Evolutionary conservation across 2,888 invertebrate genomes (phyloP).

Genomic region (Scelioninae gen. 1): DNA sequence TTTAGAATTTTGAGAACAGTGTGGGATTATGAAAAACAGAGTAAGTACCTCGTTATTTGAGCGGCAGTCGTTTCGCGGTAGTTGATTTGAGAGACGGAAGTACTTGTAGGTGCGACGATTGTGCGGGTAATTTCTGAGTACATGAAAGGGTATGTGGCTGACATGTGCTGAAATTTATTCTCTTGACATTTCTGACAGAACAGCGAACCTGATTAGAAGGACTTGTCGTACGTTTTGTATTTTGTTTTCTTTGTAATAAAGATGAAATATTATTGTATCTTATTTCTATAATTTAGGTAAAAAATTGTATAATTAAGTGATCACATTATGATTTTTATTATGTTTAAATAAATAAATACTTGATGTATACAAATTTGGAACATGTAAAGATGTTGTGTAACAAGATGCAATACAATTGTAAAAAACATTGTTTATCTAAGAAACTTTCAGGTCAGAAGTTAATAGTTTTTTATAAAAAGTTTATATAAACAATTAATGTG

Average conservation of each 20-base stretch:
- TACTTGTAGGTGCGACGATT: constrained; percentile 64
- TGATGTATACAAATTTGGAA: no score
- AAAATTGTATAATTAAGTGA: no score
- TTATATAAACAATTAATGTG: no score
- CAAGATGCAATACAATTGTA: no score
- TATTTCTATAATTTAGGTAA: not conserved
- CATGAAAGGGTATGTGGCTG: constrained; percentile 58
- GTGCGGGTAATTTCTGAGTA: constrained; percentile 60
- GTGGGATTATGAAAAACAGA: constrained; percentile 51
- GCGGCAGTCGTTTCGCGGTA: constrained; percentile 51
- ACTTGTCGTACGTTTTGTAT: constrained; percentile 37
- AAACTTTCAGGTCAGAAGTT: no score
- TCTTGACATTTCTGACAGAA: constrained; percentile 56
- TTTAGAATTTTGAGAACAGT: constrained; percentile 48
- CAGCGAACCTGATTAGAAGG: constrained; percentile 55
- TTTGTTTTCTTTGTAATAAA: constrained; percentile 33
- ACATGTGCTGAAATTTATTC: constrained; percentile 57
- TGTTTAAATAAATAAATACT: no score
- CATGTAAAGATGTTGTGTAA: no score
- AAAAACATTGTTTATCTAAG: no score
- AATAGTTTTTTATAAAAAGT: no score
- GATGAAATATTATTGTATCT: constrained; percentile 47
- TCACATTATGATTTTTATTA: no score
- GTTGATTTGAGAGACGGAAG: constrained; percentile 62
- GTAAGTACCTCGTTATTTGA: constrained; percentile 65